Conservation (phyloP, 1,140 invertebrate genomes). For the Apis laboriosa region DNA sequence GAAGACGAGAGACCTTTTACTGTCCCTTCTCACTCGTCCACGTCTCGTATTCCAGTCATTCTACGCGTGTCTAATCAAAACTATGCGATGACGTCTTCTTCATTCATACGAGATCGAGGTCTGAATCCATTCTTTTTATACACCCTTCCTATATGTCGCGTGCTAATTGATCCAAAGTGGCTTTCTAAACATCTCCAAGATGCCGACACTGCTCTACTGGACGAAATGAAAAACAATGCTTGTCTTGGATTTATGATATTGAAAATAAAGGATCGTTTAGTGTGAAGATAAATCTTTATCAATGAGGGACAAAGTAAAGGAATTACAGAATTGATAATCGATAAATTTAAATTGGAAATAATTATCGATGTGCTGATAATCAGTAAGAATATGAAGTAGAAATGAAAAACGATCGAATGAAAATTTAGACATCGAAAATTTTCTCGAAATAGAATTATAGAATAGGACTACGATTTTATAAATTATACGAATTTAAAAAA, state of each 20-base stretch:
- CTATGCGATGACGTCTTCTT: slow-evolving; percentile 61
- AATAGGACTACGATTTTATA: too few relatives aligned
- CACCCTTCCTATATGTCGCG: slow-evolving; percentile 22
- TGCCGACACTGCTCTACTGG: not conserved
- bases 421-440: too few relatives aligned
- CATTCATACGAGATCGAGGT: slow-evolving; percentile 48
- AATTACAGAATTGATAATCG: not conserved
- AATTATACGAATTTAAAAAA: too few relatives aligned
- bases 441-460: too few relatives aligned
- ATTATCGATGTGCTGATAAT: too few relatives aligned
- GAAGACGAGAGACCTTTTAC: slow-evolving; percentile 12
- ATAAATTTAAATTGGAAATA: not conserved
- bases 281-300: not conserved
- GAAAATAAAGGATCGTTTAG: not conserved
- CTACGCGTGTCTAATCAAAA: slow-evolving; percentile 53
- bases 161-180: slow-evolving; percentile 65
- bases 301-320: not conserved
- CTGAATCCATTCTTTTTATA: not conserved
- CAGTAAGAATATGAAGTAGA: too few relatives aligned
- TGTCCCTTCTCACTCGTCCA: slow-evolving; percentile 61
- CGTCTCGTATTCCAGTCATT: slow-evolving; percentile 61
- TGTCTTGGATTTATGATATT: not conserved
- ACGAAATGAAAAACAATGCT: not conserved
- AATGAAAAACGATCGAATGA: too few relatives aligned
- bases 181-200: slow-evolving; percentile 12